Evolutionary conservation across 1,140 invertebrate species (phyloP), one percentile per base, ranked within the genome.

Genomic region (Anagrus nilaparvatae): DNA sequence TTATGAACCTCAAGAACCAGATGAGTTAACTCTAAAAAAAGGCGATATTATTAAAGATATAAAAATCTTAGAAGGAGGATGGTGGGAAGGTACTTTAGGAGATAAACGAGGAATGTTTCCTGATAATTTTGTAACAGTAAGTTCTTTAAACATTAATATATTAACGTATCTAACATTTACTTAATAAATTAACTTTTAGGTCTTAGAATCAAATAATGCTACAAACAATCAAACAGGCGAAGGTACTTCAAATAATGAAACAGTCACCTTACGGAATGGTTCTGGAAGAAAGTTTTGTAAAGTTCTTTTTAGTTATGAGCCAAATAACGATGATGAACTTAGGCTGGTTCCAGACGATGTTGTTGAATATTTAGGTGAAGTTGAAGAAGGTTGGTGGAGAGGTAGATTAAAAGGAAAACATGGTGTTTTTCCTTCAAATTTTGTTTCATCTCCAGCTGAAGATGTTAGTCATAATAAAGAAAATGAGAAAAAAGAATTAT

Each of bases 51-150:
- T 97, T 46, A 84, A 80, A 46, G 77, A 82, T 48, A 84, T 90
- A 31, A 79, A 85, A 48, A 77, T 81, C 37, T 82, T 90, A 56
- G 76, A 84, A 33, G 92, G 86, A 21, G 94, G 94, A 40, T 98
- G 95, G 95, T 97, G 89, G 88, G 83, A 94, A 69, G 95, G 95
- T 5, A 87, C 83, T n/a, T 66, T 97, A 16, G 74, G 76, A 50
- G 87, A 87, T 32, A 79, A 84, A 54, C 81, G 82, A 40, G 95
- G 95, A 53, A 88, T 97, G 83, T 99, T 99, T 70, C 95, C 95
- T 9, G 90, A 94, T 63, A 96, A 95, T 69, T 97, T 94, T 73
- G 92, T 96, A 5, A 84, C 83, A 59, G 72, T 88, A 47, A 55
- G 35, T 29, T 31, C 10, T 33, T 7, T 17, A 53, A 44, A 25